phyloP scores from a whole-genome alignment of 2,797 vertebrate species.

The Tapirus indicus region DNA sequence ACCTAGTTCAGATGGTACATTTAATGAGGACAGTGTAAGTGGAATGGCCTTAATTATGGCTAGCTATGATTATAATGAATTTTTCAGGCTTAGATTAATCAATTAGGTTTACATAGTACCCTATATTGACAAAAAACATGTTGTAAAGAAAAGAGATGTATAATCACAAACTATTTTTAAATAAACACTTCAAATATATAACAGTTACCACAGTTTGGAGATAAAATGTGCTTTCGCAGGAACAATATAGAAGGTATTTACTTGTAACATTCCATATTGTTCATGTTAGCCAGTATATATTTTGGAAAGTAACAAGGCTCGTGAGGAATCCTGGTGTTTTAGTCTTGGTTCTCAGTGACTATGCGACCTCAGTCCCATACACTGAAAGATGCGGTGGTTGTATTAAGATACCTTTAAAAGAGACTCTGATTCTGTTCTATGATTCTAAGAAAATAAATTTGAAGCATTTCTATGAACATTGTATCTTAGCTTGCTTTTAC shows the following conservation, averaged over 20 bases:
- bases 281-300: background rate
- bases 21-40: conserved; percentile 40
- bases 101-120: background rate
- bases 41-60: background rate
- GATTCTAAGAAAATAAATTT: background rate
- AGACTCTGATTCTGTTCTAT: background rate
- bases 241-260: background rate
- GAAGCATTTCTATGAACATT: conserved; percentile 37
- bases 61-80: conserved; percentile 4
- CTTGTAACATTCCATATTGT: background rate
- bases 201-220: background rate
- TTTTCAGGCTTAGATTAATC: background rate
- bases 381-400: background rate
- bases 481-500: conserved; percentile 17
- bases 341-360: background rate
- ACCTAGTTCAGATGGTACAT: conserved; percentile 18
- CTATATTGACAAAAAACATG: background rate
- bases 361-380: background rate
- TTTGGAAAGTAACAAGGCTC: background rate
- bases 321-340: background rate
- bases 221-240: conserved; percentile 7
- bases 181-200: background rate
- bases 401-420: background rate
- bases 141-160: background rate
- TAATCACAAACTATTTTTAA: conserved; percentile 34